Evolutionary conservation across 2,797 vertebrate genomes (phyloP).

Genomic region (Rhinophrynus dorsalis): DNA sequence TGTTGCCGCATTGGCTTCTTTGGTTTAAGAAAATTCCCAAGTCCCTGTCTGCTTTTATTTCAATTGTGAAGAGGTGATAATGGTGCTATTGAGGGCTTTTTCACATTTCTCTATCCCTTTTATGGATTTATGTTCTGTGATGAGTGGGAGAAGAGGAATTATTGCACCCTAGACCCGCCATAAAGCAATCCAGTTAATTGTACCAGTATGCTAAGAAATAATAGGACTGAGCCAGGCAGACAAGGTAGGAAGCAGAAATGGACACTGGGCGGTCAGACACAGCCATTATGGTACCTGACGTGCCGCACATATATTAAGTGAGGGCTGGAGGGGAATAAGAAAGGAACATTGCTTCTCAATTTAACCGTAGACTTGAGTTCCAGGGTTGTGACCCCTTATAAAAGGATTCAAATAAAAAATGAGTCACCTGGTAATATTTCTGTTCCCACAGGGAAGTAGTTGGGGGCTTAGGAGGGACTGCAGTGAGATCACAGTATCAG

Average conservation of each 20-base stretch:
- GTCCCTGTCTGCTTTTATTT: conserved; percentile 2
- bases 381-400: conserved; percentile 5
- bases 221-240: background rate
- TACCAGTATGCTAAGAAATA: conserved; percentile 20
- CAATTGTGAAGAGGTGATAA: conserved; percentile 16
- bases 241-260: background rate
- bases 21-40: no score
- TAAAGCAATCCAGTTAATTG: conserved; percentile 30
- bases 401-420: background rate
- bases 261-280: background rate
- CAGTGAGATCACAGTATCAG: background rate
- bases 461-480: background rate
- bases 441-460: background rate
- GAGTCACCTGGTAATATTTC: background rate
- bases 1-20: no score
- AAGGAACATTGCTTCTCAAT: background rate
- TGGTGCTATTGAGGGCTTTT: background rate
- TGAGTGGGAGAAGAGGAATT: conserved; percentile 23
- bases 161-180: conserved; percentile 8
- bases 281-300: background rate
- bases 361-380: background rate
- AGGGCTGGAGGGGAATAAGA: background rate
- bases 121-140: conserved; percentile 4
- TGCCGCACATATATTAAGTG: background rate
- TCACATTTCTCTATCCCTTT: background rate